These are phyloP conservation scores for Odontocerum albicorne DNA, from an alignment of 2,888 invertebrate genomes.

Conservation along the genomic window DNA sequence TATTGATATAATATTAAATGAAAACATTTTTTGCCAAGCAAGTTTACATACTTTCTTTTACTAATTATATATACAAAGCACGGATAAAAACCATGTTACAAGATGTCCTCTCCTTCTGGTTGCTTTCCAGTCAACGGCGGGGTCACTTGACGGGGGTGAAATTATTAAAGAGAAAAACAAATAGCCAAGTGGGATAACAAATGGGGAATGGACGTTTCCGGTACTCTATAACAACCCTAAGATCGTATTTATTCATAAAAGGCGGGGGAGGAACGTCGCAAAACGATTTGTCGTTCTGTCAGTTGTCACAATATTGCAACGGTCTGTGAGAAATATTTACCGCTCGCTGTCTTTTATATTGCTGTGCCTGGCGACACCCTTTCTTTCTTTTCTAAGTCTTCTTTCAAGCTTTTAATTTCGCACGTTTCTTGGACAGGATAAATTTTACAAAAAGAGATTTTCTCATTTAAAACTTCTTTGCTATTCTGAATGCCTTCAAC, in stretches of 20 bases:
- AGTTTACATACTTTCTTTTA: too few relatives aligned
- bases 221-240: slow-evolving; percentile 34
- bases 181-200: slow-evolving; percentile 32
- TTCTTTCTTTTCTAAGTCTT: background rate
- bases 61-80: background rate
- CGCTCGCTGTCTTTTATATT: slow-evolving; percentile 6
- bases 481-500: too few relatives aligned
- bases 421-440: slow-evolving; percentile 10
- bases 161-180: slow-evolving; percentile 29
- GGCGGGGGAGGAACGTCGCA: slow-evolving; percentile 33
- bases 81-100: background rate
- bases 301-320: slow-evolving; percentile 36
- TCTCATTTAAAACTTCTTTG: too few relatives aligned
- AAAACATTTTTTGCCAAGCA: too few relatives aligned
- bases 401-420: slow-evolving; percentile 15
- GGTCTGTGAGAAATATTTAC: slow-evolving; percentile 31
- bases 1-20: too few relatives aligned
- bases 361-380: slow-evolving; percentile 12
- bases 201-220: slow-evolving; percentile 36
- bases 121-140: slow-evolving; percentile 18
- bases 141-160: slow-evolving; percentile 35
- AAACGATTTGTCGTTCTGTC: slow-evolving; percentile 37
- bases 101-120: slow-evolving; percentile 10
- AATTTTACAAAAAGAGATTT: slow-evolving; percentile 15
- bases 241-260: slow-evolving; percentile 37